Conservation (phyloP, 2,888 invertebrate species). For the Elegia similella region DNA sequence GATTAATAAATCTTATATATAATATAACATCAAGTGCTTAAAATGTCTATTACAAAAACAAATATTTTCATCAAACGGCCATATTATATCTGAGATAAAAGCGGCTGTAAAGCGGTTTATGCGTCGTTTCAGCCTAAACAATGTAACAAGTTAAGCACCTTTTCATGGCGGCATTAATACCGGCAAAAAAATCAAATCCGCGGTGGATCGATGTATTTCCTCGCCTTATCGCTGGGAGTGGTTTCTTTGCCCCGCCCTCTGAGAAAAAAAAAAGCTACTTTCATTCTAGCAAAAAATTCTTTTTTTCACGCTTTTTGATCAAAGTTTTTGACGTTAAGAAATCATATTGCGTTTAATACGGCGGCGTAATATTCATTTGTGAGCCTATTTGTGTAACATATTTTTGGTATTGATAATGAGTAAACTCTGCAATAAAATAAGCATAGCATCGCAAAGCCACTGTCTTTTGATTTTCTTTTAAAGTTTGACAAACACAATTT, state of each 20-base stretch:
- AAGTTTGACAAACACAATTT: no score
- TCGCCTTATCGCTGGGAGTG: slow-evolving; percentile 51
- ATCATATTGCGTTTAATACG: no score
- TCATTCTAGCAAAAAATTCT: background rate
- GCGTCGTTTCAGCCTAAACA: slow-evolving; percentile 1
- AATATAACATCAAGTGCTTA: no score
- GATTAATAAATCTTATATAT: no score
- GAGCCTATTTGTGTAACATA: no score
- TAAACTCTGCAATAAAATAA: no score
- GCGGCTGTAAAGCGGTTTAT: background rate
- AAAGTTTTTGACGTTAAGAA: background rate
- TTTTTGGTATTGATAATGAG: no score
- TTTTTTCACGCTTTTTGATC: background rate
- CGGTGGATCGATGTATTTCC: slow-evolving; percentile 50
- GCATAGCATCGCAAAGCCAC: no score
- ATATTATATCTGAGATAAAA: background rate
- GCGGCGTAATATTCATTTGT: no score
- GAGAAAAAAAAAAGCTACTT: background rate
- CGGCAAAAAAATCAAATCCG: slow-evolving; percentile 44
- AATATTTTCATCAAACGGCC: no score
- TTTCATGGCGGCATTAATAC: slow-evolving; percentile 25
- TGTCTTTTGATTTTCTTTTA: no score
- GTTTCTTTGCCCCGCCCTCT: slow-evolving; percentile 44
- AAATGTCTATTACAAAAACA: no score
- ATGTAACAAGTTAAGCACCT: slow-evolving; percentile 22